A percentile compares a stretch with the other conserved stretches of the same genome.
Conservation (phyloP, 2,888 invertebrate genomes). For the Xylocampa areola region DNA sequence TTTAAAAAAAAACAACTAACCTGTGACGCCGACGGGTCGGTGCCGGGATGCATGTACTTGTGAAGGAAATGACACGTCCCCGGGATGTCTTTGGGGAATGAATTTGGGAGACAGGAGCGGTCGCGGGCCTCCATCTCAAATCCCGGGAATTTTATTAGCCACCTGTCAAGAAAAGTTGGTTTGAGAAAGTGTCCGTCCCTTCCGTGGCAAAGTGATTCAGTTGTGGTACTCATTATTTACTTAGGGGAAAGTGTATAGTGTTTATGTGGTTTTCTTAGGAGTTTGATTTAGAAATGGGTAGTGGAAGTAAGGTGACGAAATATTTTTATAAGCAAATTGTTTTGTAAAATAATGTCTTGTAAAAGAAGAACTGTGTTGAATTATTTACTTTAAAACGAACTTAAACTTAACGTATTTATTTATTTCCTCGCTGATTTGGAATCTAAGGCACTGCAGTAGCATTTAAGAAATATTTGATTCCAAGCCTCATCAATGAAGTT, state of each 20-base stretch:
- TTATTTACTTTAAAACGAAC: too few species aligned
- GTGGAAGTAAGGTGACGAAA: constrained; percentile 8
- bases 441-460: too few species aligned
- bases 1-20: constrained; percentile 65
- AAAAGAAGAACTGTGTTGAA: too few species aligned
- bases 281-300: background rate
- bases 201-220: constrained; percentile 36
- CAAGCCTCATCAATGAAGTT: too few species aligned
- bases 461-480: too few species aligned
- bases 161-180: constrained; percentile 86
- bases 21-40: constrained; percentile 90
- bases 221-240: constrained; percentile 33
- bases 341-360: too few species aligned
- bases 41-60: constrained; percentile 93
- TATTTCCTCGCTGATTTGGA: too few species aligned
- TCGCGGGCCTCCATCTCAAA: constrained; percentile 94
- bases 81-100: constrained; percentile 93
- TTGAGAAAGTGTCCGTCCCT: constrained; percentile 32
- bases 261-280: constrained; percentile 16
- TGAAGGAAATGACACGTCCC: constrained; percentile 96
- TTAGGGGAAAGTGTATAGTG: constrained; percentile 13
- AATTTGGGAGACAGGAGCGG: constrained; percentile 94
- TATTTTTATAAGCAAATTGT: too few species aligned
- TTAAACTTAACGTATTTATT: too few species aligned
- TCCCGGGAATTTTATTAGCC: constrained; percentile 93